These are phyloP conservation scores for Aethes cnicana DNA, from an alignment of 2,888 invertebrate species.

Conservation along the genomic window DNA sequence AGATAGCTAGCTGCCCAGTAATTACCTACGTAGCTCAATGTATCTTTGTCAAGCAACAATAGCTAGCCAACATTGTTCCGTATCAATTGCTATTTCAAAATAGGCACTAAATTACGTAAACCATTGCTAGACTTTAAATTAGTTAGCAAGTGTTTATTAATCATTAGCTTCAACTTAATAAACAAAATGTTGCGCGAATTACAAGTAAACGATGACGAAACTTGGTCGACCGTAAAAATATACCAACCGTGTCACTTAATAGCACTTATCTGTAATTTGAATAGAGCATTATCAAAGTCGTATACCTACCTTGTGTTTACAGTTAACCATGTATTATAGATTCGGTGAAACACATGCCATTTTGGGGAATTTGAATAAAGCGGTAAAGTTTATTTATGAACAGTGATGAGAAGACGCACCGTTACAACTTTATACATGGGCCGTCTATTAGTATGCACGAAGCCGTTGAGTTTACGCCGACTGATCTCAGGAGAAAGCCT, in stretches of 20 bases:
- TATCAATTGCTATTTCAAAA: conserved; percentile 73
- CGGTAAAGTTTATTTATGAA: conserved; percentile 72
- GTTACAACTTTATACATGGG: conserved; percentile 73
- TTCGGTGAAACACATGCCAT: conserved; percentile 56
- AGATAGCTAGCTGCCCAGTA: conserved; percentile 56
- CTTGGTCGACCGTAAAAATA: conserved; percentile 37
- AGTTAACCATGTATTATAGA: conserved; percentile 67
- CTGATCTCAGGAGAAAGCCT: conserved; percentile 69
- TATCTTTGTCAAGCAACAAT: conserved; percentile 77
- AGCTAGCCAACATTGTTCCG: conserved; percentile 60
- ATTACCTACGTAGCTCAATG: conserved; percentile 49
- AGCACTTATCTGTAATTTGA: conserved; percentile 35
- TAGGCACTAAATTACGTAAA: conserved; percentile 75
- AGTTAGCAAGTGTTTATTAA: conserved; percentile 68
- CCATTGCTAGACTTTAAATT: conserved; percentile 67
- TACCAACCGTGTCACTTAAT: conserved; percentile 18
- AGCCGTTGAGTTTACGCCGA: conserved; percentile 63
- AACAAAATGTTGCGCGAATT: conserved; percentile 36
- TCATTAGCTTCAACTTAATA: conserved; percentile 62
- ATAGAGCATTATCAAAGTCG: conserved; percentile 36
- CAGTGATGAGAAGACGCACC: conserved; percentile 63
- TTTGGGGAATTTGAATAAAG: conserved; percentile 67
- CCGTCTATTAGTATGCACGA: conserved; percentile 71
- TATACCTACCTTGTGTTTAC: conserved; percentile 36
- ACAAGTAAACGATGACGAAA: conserved; percentile 37